Evolutionary conservation across 2,113 vertebrate species (phyloP), one percentile per base, ranked within the genome.

Genomic region (Oncorhynchus kisutch): DNA sequence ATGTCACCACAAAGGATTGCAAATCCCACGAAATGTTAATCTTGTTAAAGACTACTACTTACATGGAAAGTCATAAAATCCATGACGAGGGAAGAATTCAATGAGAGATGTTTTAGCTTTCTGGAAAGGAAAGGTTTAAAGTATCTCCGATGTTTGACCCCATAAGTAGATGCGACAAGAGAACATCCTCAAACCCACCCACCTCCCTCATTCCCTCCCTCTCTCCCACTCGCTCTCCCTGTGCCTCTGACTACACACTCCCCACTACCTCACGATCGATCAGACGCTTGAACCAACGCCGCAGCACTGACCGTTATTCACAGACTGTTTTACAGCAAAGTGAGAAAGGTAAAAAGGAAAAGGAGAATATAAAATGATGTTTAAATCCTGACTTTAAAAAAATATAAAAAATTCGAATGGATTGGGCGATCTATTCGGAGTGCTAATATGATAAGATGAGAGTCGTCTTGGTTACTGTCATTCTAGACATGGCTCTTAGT

Each of bases 401-500:
- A 65, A 27, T 27, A 27, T 27, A 27, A 27, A 76, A 20, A 59
- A 72, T 75, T 75, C 82, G 86, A 72, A 90, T 84, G 92, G 90
- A 91, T 88, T 90, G 39, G 83, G 84, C 83, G 88, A 71, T 90
- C 81, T 80, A 72, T 85, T 88, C 71, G 69, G 70, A 81, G 89
- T 84, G 79, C 82, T 93, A 87, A 92, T 83, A 86, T 88, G 91
- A 91, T 93, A 85, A 88, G 82, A 89, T 85, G 51, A 18, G 14
- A 5, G 51, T 16, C 4, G 3, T 14, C 14, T 18, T 4, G 51
- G 51, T 18, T 18, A 54, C 13, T 90, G 90, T 92, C 89, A 90
- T 86, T 89, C 87, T 83, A 88, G 91, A 86, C 89, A 91, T 90
- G 90, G 88, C 89, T 89, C 82, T 82, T 89, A 79, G 83, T 88